These are phyloP conservation scores for Bhutanitis thaidina DNA, from an alignment of 2,888 invertebrate genomes.

Conservation along the genomic window DNA sequence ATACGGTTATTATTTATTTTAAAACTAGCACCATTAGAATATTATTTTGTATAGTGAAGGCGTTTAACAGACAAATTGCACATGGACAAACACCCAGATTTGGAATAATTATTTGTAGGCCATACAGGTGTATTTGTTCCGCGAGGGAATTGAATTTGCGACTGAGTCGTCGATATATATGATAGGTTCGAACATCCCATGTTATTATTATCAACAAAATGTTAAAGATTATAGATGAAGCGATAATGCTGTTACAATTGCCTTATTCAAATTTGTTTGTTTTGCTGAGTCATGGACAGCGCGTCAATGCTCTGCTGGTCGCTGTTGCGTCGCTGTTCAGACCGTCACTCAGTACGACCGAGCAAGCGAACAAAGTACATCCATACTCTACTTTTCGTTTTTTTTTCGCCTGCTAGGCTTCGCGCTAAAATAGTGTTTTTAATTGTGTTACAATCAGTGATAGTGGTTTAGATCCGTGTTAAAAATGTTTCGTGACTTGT, in stretches of 20 bases:
- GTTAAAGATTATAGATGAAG: neutral
- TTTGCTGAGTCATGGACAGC: constrained; percentile 39
- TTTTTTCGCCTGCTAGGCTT: neutral
- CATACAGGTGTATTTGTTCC: too few relatives aligned
- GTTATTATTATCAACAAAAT: neutral
- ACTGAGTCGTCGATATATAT: too few relatives aligned
- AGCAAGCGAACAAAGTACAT: constrained; percentile 20
- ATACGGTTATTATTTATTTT: too few relatives aligned
- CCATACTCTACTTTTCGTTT: neutral
- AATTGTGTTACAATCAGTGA: neutral
- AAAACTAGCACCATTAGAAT: too few relatives aligned
- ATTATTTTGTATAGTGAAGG: too few relatives aligned
- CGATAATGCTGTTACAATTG: constrained; percentile 10
- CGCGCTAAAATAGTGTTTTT: neutral
- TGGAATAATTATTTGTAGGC: too few relatives aligned
- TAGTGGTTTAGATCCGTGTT: constrained; percentile 2
- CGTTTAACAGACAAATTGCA: too few relatives aligned
- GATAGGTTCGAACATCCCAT: too few relatives aligned
- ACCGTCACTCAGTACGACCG: constrained; percentile 9
- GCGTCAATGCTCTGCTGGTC: constrained; percentile 3
- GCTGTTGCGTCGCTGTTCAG: constrained; percentile 8
- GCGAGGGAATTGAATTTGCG: too few relatives aligned
- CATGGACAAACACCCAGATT: too few relatives aligned
- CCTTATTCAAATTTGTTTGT: constrained; percentile 18
- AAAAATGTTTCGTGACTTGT: neutral